Base-by-base conservation (phyloP, 2,888 invertebrate genomes). In the Mechanitis messenoides region DNA sequence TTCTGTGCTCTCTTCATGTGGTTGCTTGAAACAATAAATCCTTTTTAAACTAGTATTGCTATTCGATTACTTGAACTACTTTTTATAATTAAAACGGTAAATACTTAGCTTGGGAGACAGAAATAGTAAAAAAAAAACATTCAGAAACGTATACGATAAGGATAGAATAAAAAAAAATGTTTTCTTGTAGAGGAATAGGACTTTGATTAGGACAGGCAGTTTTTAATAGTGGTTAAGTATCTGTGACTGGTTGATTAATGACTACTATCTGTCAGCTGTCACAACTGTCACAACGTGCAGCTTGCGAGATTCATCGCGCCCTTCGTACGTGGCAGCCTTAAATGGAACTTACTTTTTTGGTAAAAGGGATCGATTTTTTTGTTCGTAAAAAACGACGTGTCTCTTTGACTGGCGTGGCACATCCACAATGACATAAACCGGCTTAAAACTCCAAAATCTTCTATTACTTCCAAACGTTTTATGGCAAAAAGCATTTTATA, bases 231-330 rank as follows among this genome's bases (percentile, higher is more conserved):
- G 76, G 78, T 64, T 80, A 78, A 83, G 79, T 79, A 83, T 83
- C 82, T 78, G 79, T 81, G 82, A 79, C 79, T 77, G 72, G 72
- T 76, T 85, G 87, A 89, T 87, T 85, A 88, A 89, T 86, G 87
- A 81, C 78, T 74, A 76, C 82, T 81, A 88, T 90, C 86, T 86
- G 85, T 89, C 89, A 87, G 79, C 84, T 84, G 88, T 87, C 88
- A 77, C 76, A 81, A 78, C 81, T 86, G 87, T 87, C 88, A 88
- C 89, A 88, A 87, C 86, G 83, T 73, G 78, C 77, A 79, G 83
- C 86, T 87, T 84, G 87, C 86, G 84, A 85, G 80, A 85, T 86
- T 78, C 85, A 82, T 85, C 83, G 76, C 79, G 79, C 78, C 82
- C 82, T 20, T 79, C 77, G 71, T 79, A 79, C 79, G 78, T 79